Evolutionary conservation across 2,113 vertebrate genomes (phyloP), one percentile per base, ranked within the genome.

Genomic region (Gobius niger): DNA sequence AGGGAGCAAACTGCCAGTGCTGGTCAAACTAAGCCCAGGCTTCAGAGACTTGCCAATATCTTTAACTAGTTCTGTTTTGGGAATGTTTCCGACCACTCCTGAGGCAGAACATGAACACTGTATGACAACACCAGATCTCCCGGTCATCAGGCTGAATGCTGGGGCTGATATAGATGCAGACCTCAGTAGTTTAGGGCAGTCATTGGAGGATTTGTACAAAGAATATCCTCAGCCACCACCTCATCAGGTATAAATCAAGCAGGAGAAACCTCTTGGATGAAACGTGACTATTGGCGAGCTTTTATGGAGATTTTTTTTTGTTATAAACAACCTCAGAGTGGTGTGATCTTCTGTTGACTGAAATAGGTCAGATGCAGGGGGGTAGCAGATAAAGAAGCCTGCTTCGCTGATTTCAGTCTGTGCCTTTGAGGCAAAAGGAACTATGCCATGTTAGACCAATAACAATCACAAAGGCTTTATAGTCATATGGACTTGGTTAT

Each of bases 1-100:
- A 47, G 97, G 96, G 54, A 98, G 97, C 92, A 94, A 75, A 59
- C 91, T 98, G 1, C 96, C 96, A 0, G 91, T 98, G 67, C 91
- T 94, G 34, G 86, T 93, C 49, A 94, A 91, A 73, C 90, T 81
- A 19, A 87, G 69, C 68, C 44, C 85, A 56, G 81, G 80, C 7
- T 80, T 86, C 67, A 80, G 82, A 69, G 90, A 85, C 24, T 67
- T 77, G 64, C 86, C 63, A 7, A 88, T 85, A 65, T 63, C 68
- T 80, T 93, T 81, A 44, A 54, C 65, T 6, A 76, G 87, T 65
- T 75, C 77, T 2, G 11, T 67, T 54, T 24, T 82, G 47, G 82
- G 68, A 69, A 68, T 74, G 44, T 72, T 67, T 15, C 83, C 63
- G 47, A 69, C 67, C 19, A 72, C 70, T 47, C 70, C 51, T 59